Conservation (phyloP, 2,888 invertebrate genomes). For the Gasteruption jaculator region DNA sequence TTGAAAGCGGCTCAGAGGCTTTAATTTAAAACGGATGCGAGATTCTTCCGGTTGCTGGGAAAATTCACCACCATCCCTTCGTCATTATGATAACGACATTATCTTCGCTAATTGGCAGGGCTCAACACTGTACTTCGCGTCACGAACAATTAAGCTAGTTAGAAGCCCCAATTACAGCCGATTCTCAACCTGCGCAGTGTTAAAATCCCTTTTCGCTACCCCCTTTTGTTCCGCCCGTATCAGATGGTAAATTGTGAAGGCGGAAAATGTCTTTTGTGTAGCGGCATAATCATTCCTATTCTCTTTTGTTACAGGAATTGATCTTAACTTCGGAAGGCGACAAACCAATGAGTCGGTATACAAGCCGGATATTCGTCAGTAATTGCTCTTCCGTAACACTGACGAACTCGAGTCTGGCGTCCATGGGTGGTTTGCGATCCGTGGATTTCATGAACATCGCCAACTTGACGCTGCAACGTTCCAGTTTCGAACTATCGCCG, state of each 20-base stretch:
- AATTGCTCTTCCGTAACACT: constrained; percentile 57
- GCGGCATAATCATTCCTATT: not conserved
- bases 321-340: constrained; percentile 58
- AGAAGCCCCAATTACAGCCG: constrained; percentile 36
- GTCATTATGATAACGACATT: constrained; percentile 33
- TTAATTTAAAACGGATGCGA: constrained; percentile 11
- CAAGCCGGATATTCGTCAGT: constrained; percentile 61
- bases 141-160: constrained; percentile 37
- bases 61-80: constrained; percentile 23
- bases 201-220: too few species aligned
- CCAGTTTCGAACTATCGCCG: constrained; percentile 42
- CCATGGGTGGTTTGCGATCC: constrained; percentile 60
- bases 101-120: constrained; percentile 29
- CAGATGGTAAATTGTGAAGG: constrained; percentile 17
- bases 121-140: constrained; percentile 16
- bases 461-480: constrained; percentile 58
- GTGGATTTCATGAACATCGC: constrained; percentile 63
- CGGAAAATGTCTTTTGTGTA: too few species aligned
- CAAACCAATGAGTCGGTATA: constrained; percentile 54
- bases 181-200: too few species aligned
- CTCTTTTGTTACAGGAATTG: constrained; percentile 55
- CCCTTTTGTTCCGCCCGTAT: constrained; percentile 11
- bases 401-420: constrained; percentile 53
- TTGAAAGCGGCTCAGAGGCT: too few species aligned
- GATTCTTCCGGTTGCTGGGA: constrained; percentile 13